Conservation (phyloP, 2,797 vertebrate species). For the Loris lydekkerianus region DNA sequence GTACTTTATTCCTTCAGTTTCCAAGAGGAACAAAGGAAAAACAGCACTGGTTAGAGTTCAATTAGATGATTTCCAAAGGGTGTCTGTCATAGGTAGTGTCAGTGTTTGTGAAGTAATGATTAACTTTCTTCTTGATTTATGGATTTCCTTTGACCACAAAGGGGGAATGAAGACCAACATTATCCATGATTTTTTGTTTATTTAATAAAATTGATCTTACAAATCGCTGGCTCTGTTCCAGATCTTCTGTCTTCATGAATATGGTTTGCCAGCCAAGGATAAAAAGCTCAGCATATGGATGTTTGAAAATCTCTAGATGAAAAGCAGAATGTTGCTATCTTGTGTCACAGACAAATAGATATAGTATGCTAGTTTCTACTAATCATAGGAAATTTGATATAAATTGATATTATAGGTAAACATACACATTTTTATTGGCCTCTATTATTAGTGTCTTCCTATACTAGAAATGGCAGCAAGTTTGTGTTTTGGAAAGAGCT, state of each 20-base stretch:
- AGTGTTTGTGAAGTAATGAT: not conserved
- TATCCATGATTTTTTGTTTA: not conserved
- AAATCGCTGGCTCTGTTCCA: conserved; percentile 22
- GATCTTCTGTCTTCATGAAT: conserved; percentile 51
- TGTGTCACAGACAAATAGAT: conserved; percentile 52
- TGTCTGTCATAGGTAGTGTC: not conserved
- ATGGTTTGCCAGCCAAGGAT: conserved; percentile 8
- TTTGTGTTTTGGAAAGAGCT: not conserved
- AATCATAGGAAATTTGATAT: conserved; percentile 14
- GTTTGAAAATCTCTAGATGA: conserved; percentile 47
- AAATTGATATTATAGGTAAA: conserved; percentile 45
- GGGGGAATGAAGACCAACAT: not conserved
- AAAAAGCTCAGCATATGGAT: conserved; percentile 4
- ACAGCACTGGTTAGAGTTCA: not conserved
- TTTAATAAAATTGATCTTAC: conserved; percentile 41
- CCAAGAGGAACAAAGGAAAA: not conserved
- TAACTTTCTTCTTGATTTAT: not conserved
- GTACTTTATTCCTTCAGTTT: not conserved
- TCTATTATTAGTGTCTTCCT: not conserved
- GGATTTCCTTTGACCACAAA: conserved; percentile 21
- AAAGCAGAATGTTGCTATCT: conserved; percentile 63
- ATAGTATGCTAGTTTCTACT: not conserved
- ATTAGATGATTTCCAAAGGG: not conserved
- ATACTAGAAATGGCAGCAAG: not conserved
- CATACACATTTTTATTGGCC: not conserved